A percentile compares a stretch with the other conserved stretches of the same genome.
phyloP scores from a whole-genome alignment of 2,888 invertebrate species.

The Sussaba pulchella region DNA sequence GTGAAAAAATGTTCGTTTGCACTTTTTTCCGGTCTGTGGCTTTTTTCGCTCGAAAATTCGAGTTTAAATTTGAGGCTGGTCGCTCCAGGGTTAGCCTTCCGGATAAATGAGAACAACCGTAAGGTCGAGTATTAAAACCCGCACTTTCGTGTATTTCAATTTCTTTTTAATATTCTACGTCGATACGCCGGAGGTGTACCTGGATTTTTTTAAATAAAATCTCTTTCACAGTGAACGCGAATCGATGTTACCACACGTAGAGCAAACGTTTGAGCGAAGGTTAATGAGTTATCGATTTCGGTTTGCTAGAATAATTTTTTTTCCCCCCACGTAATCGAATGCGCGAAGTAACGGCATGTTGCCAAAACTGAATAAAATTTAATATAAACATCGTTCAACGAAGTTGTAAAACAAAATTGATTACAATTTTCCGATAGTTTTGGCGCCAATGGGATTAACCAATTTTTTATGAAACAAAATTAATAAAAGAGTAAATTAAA shows the following conservation, averaged over 20 bases:
- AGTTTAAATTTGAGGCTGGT: too few relatives aligned
- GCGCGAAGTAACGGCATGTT: not conserved
- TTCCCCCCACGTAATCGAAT: too few relatives aligned
- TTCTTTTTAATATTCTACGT: not conserved
- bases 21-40: too few relatives aligned
- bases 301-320: not conserved
- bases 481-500: not conserved
- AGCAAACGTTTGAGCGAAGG: not conserved
- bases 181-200: too few relatives aligned
- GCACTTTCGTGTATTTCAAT: not conserved
- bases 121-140: too few relatives aligned
- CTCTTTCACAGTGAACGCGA: not conserved
- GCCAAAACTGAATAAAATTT: constrained; percentile 4
- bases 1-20: too few relatives aligned
- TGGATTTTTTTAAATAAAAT: not conserved
- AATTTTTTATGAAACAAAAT: constrained; percentile 3
- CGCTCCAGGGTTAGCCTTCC: too few relatives aligned
- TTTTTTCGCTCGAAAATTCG: too few relatives aligned
- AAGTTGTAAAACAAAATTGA: not conserved
- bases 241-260: not conserved
- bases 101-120: too few relatives aligned
- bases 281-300: constrained; percentile 10
- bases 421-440: constrained; percentile 13
- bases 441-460: not conserved
- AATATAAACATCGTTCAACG: not conserved